Evolutionary conservation across 2,888 invertebrate species (phyloP), one percentile per base, ranked within the genome.

Genomic region (Miltochrista miniata): DNA sequence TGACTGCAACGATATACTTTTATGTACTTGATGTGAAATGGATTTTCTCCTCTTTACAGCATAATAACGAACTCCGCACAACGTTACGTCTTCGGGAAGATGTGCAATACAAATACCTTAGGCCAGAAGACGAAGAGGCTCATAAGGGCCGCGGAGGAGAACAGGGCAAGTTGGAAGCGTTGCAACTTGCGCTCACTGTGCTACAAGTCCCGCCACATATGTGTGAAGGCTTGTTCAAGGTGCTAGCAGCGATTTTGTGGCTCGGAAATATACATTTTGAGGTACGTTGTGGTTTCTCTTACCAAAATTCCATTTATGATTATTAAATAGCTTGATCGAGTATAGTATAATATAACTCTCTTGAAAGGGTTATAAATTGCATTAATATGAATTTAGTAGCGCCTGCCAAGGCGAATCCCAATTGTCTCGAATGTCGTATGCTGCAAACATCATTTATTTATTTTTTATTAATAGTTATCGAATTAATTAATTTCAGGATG

Each of bases 211-310:
- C 97, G 8, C 93, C 95, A 45, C 95, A 95, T 61, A 96, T 96
- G 94, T 96, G 96, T 79, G 96, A 96, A 79, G 97, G 97, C 0
- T 95, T 98, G 61, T 97, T 97, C 77, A 95, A 96, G 76, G 96
- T 97, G 7, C 85, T 98, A 24, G 96, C 97, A 11, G 97, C 98
- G 1, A 97, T 98, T 61, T 87, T 98, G 47, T 98, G 98, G 98
- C 93, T 98, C 33, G 98, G 98, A 30, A 98, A 98, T 83, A 92
- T 98, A 59, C 94, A 93, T 64, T 98, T 98, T 79, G 94, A 95
- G 90, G 94, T 94, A 48, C 10, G 45, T 5, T 24, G 18, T 24
- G 3, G 2, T 24, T 4, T 24, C 18, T 24, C 2, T 5, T 24
- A 5, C 5, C 18, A 2, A 5, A 24, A 24, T 24, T 24, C 18